These are phyloP conservation scores for Aphelocoma californica DNA, from an alignment of 2,797 vertebrate genomes.

Conservation along the genomic window DNA sequence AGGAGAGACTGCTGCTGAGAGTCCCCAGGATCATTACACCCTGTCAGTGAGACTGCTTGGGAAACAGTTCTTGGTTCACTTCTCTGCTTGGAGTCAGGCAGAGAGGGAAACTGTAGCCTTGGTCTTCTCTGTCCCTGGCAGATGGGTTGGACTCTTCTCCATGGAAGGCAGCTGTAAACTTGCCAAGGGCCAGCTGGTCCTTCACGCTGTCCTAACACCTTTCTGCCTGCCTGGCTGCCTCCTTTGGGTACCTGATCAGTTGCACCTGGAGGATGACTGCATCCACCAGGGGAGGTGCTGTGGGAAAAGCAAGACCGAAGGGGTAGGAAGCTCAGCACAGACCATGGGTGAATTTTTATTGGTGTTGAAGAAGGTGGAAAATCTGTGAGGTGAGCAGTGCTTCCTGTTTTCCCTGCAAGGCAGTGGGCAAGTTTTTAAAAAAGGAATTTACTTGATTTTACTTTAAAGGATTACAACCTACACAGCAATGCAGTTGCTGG, in stretches of 20 bases:
- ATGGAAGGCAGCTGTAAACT: neutral
- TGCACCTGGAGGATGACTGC: neutral
- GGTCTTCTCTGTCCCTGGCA: neutral
- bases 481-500: neutral
- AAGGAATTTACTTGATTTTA: neutral
- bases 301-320: neutral
- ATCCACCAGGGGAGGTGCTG: neutral
- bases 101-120: neutral
- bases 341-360: neutral
- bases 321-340: neutral
- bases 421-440: neutral
- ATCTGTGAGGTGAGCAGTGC: neutral
- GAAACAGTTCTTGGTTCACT: neutral
- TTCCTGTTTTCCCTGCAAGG: neutral
- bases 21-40: neutral
- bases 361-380: neutral
- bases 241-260: neutral
- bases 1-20: neutral
- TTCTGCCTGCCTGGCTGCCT: neutral
- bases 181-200: neutral
- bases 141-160: neutral
- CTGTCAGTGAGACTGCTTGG: no score
- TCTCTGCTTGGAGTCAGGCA: fast-evolving
- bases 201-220: neutral
- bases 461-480: neutral